Percentiles rank a stretch among this genome's conserved stretches.
phyloP scores from a whole-genome alignment of 1,140 invertebrate species.

The Drosophila nannoptera region DNA sequence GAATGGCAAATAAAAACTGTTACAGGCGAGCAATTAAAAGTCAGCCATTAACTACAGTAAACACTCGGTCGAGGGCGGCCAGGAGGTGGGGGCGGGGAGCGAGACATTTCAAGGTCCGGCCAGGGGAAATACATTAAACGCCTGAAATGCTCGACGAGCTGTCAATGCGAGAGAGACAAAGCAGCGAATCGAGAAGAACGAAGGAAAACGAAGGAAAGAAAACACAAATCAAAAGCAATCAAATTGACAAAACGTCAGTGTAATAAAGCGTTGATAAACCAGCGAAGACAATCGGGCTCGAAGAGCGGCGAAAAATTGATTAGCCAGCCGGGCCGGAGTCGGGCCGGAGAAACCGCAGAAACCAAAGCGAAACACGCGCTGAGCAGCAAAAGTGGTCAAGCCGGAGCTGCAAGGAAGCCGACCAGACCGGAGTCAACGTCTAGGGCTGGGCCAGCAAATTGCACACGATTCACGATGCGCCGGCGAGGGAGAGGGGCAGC shows the following conservation, averaged over 20 bases:
- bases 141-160: constrained; percentile 38
- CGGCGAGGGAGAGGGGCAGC: neutral
- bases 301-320: constrained; percentile 59
- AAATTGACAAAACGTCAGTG: constrained; percentile 78
- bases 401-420: constrained; percentile 15
- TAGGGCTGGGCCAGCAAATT: constrained; percentile 61
- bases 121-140: constrained; percentile 42
- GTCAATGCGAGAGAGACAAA: constrained; percentile 18
- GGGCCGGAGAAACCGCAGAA: constrained; percentile 54
- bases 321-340: constrained; percentile 33
- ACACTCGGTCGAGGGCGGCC: constrained; percentile 28
- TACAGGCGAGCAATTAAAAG: constrained; percentile 56
- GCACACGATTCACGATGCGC: constrained; percentile 66
- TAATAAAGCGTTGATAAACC: constrained; percentile 78
- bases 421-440: constrained; percentile 14
- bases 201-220: neutral
- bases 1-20: constrained; percentile 34
- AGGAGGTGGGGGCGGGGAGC: constrained; percentile 17
- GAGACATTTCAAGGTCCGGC: constrained; percentile 67
- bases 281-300: constrained; percentile 22
- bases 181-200: neutral
- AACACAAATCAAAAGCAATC: constrained; percentile 71
- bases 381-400: constrained; percentile 42
- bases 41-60: constrained; percentile 51
- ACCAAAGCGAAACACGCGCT: constrained; percentile 36